Percentiles rank a stretch among this genome's conserved stretches.
phyloP scores from a whole-genome alignment of 2,888 invertebrate species.

The Scrobipalpa atriplicella region DNA sequence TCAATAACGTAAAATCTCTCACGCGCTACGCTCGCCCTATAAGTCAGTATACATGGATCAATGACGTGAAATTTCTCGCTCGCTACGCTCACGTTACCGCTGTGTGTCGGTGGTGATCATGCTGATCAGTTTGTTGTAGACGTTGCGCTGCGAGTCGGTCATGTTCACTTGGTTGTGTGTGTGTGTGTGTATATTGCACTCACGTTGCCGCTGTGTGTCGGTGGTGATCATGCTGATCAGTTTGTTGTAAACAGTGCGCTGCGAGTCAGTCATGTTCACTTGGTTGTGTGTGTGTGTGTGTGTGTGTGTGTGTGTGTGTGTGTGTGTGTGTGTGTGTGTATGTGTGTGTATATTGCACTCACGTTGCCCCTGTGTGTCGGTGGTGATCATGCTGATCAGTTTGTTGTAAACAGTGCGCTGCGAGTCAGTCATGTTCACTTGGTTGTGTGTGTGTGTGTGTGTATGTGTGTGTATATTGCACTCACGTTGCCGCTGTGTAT shows the following conservation, averaged over 20 bases:
- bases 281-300: background rate
- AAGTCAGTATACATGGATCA: too few relatives aligned
- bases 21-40: too few relatives aligned
- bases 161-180: background rate
- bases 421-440: background rate
- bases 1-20: too few relatives aligned
- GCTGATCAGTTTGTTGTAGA: background rate
- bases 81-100: too few relatives aligned
- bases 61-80: too few relatives aligned
- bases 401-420: slow-evolving; percentile 41
- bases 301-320: too few relatives aligned
- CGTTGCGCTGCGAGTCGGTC: background rate
- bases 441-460: background rate
- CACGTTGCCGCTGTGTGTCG: background rate
- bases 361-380: background rate
- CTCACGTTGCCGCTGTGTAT: background rate
- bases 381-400: background rate
- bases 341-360: background rate
- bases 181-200: too few relatives aligned
- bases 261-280: background rate
- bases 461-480: background rate
- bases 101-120: background rate
- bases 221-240: background rate
- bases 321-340: background rate
- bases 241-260: background rate